These are phyloP conservation scores for Eretmocerus hayati DNA, from an alignment of 2,888 invertebrate genomes.

Conservation along the genomic window DNA sequence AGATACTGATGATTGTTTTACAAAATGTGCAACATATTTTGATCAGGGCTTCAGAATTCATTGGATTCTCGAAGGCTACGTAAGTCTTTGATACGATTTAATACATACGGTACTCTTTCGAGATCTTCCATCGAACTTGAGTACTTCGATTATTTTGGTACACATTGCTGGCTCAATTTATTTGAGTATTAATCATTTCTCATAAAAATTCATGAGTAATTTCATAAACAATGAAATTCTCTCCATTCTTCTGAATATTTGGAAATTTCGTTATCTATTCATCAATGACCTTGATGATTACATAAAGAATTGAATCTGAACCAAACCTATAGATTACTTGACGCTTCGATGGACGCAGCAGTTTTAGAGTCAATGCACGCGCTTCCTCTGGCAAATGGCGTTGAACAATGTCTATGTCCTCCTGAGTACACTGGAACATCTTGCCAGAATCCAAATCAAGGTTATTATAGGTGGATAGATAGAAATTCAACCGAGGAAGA, in stretches of 20 bases:
- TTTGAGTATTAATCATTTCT: too few species aligned
- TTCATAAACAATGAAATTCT: too few species aligned
- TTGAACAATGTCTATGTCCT: slow-evolving; percentile 83
- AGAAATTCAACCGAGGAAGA: slow-evolving; percentile 40
- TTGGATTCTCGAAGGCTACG: slow-evolving; percentile 56
- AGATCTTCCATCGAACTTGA: too few species aligned
- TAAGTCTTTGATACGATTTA: slow-evolving; percentile 34
- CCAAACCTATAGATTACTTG: slow-evolving; percentile 54
- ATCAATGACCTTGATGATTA: too few species aligned
- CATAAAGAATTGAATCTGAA: too few species aligned
- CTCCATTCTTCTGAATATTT: too few species aligned
- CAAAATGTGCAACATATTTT: slow-evolving; percentile 78
- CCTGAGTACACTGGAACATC: slow-evolving; percentile 75
- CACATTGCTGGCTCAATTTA: too few species aligned
- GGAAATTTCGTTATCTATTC: too few species aligned
- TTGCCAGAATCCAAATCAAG: slow-evolving; percentile 81
- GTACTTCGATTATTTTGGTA: too few species aligned
- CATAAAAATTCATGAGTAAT: too few species aligned
- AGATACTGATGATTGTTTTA: slow-evolving; percentile 84
- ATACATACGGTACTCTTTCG: too few species aligned
- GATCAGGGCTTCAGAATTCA: slow-evolving; percentile 63
- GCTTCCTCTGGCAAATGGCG: slow-evolving; percentile 65
- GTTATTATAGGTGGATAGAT: slow-evolving; percentile 73
- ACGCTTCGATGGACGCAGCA: slow-evolving; percentile 78
- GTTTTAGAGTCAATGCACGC: slow-evolving; percentile 60